Base-by-base conservation (phyloP, 2,888 invertebrate genomes). In the Cylloceria caligata region DNA sequence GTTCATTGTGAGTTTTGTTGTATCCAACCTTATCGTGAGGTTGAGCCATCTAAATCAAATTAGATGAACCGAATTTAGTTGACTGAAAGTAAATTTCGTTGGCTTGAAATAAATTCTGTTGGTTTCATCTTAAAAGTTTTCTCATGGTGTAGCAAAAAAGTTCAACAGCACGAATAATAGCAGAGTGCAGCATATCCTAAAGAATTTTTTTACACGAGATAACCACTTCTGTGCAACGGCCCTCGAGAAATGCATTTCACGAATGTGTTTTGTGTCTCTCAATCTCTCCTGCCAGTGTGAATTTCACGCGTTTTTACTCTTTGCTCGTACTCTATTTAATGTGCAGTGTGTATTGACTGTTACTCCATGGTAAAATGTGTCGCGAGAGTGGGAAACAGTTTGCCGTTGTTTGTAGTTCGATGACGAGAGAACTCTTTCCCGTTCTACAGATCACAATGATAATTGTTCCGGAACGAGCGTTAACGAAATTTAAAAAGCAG, bases 221-320 rank as follows among this genome's bases (percentile, higher is more conserved):
- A 39, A 30, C 64, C 52, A 64, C 13, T 60, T 60, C 9, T 34
- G 60, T 34, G 30, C 47, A 47, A 19, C 34, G 34, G 42, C 65
- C 19, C 71, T 71, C 68, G 39, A 67, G 24, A 62, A 65, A 60
- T 52, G 68, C 80, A 67, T 71, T 76, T 30, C 39, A 30, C 71
- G 57, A 60, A 80, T 80, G 65, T 71, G 72, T 72, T 80, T 76
- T 45, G 21, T 36, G 30, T 47, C 36, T 24, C 65, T 16, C 69
- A 42, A 67, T 55, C 55, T 49, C 45, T 65, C 49, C 30, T 21
- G 13, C n/a, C 49, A n/a, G 36, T 49, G 62, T 67, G 49, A 64
- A 21, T 65, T 42, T 52, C 64, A 11, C 34, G 60, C 30, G 60
- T 45, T 55, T 27, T 71, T 36, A 60, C 39, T 36, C 67, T 49